Evolutionary conservation across 2,888 invertebrate species (phyloP), one percentile per base, ranked within the genome.

Genomic region (Drosophila kanekoi): DNA sequence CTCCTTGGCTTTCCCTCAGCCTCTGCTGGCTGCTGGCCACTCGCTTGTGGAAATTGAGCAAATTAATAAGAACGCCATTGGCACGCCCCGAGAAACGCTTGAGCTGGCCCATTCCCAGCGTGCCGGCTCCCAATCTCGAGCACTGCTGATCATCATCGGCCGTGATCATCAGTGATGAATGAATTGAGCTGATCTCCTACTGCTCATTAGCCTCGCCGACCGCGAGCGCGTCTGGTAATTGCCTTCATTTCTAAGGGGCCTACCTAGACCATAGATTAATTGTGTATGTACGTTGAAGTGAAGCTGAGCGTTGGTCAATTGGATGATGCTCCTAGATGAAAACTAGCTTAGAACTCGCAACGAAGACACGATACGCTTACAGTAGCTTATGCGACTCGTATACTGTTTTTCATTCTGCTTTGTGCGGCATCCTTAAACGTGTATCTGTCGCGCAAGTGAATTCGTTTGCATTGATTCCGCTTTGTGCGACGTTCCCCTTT

Each of bases 1-100:
- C 8, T 79, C 77, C 54, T 65, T 56, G 43, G 20, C 56, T 70
- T 73, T 69, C 35, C 47, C 54, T 47, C 10, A 8, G 20, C n/a
- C 63, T 49, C 60, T 6, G 45, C 61, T 57, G 62, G 43, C n/a
- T 18, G 33, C 10, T 18, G 44, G 9, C 23, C 35, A 33, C 44
- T 45, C 32, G 13, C 41, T 73, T 18, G 35, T 84, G 79, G 81
- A 82, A 83, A 83, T 84, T 79, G 85, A 75, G 61, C 85, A 84
- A 82, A 84, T 84, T 84, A 84, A 84, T 84, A 84, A 85, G 83
- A 84, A 81, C 81, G 69, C 83, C 83, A 83, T 82, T 82, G 83
- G 85, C 83, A 83, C 83, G 85, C 83, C 83, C 83, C 83, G 77
- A 69, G n/a, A 77, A 77, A 74, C 72, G 83, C 52, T 33, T 66